Percentiles rank a stretch among this genome's conserved stretches.
These are phyloP conservation scores for Anniella stebbinsi DNA, from an alignment of 2,797 vertebrate genomes.

Conservation along the genomic window DNA sequence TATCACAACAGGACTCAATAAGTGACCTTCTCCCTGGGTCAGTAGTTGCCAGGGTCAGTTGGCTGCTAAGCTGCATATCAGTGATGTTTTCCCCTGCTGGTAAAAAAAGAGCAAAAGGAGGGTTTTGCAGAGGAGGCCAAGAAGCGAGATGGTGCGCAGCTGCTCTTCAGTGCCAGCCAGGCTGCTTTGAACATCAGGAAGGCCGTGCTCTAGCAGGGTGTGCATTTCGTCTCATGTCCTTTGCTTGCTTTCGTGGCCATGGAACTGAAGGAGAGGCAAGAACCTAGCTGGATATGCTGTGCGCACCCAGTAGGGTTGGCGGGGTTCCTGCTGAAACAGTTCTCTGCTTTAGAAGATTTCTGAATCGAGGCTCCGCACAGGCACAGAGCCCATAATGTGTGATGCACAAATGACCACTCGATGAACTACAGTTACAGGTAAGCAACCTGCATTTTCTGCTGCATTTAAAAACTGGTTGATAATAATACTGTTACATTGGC, in stretches of 20 bases:
- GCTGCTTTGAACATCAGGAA: background rate
- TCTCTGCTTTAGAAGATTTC: too few relatives aligned
- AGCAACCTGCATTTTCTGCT: too few relatives aligned
- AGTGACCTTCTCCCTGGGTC: constrained; percentile 58
- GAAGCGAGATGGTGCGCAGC: background rate
- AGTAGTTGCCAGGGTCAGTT: constrained; percentile 62
- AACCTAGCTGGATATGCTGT: too few relatives aligned
- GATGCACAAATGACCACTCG: too few relatives aligned
- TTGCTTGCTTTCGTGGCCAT: too few relatives aligned
- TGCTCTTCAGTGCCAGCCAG: background rate
- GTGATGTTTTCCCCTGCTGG: constrained; percentile 55
- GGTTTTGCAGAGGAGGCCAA: background rate
- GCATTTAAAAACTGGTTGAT: background rate
- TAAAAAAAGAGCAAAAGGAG: constrained; percentile 63
- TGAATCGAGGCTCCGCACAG: too few relatives aligned
- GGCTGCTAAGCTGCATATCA: constrained; percentile 57
- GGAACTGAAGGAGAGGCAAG: too few relatives aligned
- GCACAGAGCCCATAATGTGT: too few relatives aligned
- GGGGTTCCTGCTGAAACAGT: too few relatives aligned
- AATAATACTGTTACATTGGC: background rate
- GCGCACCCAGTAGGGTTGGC: too few relatives aligned
- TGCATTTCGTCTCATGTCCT: background rate
- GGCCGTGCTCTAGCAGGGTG: background rate
- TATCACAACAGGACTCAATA: background rate
- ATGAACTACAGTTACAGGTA: too few relatives aligned